These are phyloP conservation scores for Agrypnus murinus DNA, from an alignment of 2,888 invertebrate genomes.

Conservation along the genomic window DNA sequence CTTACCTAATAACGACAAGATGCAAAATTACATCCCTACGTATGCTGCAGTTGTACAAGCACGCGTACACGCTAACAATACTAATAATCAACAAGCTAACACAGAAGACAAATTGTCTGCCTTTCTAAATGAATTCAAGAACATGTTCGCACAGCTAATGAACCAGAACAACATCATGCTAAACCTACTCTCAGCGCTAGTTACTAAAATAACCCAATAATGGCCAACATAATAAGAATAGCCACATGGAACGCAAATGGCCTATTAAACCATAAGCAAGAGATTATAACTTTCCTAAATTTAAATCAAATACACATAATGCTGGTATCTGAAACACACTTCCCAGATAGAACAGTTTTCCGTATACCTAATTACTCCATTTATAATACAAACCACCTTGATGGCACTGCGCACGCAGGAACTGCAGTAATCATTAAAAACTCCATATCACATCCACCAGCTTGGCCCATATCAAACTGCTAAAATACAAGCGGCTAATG, in stretches of 20 bases:
- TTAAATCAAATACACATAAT: neutral
- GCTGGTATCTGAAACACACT: neutral
- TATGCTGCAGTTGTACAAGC: neutral
- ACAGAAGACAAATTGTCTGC: neutral
- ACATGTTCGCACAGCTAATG: slow-evolving; percentile 5
- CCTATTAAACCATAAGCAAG: no score
- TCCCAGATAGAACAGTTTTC: neutral
- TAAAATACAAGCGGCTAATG: neutral
- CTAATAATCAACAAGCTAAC: no score
- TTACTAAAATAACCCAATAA: no score
- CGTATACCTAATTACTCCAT: slow-evolving; percentile 1
- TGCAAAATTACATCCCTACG: neutral
- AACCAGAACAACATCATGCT: no score
- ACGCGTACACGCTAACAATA: neutral
- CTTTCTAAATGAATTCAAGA: neutral
- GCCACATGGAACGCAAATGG: no score
- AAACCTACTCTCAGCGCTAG: neutral
- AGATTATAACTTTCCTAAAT: neutral
- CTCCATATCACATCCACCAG: no score
- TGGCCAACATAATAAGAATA: neutral
- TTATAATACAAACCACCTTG: slow-evolving; percentile 2
- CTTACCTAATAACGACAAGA: neutral
- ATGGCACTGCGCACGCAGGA: slow-evolving; percentile 2
- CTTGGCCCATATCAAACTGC: no score
- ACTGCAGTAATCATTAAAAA: no score